A percentile compares a stretch with the other conserved stretches of the same genome.
Conservation (phyloP, 2,797 vertebrate species). For the Hybognathus amarus region DNA sequence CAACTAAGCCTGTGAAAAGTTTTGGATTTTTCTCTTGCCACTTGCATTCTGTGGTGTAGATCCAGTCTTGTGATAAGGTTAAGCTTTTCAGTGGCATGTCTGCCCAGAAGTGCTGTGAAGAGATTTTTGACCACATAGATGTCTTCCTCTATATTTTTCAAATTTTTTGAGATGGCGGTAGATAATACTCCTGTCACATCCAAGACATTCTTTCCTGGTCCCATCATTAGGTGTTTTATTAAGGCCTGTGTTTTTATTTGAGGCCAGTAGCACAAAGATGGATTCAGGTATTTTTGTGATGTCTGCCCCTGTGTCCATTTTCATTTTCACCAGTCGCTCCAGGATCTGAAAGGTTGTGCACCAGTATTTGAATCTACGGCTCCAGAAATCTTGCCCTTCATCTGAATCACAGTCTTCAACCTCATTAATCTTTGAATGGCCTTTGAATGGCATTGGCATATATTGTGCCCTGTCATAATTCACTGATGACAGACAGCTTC, state of each 20-base stretch:
- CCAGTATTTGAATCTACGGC: not conserved
- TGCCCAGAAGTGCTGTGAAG: not conserved
- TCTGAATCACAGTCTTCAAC: constrained; percentile 6
- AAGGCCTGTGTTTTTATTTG: not conserved
- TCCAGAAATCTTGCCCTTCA: not conserved
- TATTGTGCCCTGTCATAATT: not conserved
- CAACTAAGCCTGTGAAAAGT: not conserved
- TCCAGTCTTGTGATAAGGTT: not conserved
- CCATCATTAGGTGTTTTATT: not conserved
- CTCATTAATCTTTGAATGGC: not conserved
- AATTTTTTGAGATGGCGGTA: not conserved
- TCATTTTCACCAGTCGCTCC: not conserved
- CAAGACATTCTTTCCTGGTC: not conserved
- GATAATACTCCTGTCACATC: not conserved
- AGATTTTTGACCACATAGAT: not conserved
- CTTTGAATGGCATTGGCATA: not conserved
- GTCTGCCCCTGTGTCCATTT: not conserved
- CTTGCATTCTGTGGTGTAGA: not conserved
- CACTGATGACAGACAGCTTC: not conserved
- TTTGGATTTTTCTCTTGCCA: too few species aligned
- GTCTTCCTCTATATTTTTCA: not conserved
- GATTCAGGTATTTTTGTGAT: not conserved
- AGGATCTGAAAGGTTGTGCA: not conserved
- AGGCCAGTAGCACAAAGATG: too few species aligned
- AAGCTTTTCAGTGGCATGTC: not conserved